Conservation (phyloP, 2,888 invertebrate genomes). For the Meteorus cinctellus region DNA sequence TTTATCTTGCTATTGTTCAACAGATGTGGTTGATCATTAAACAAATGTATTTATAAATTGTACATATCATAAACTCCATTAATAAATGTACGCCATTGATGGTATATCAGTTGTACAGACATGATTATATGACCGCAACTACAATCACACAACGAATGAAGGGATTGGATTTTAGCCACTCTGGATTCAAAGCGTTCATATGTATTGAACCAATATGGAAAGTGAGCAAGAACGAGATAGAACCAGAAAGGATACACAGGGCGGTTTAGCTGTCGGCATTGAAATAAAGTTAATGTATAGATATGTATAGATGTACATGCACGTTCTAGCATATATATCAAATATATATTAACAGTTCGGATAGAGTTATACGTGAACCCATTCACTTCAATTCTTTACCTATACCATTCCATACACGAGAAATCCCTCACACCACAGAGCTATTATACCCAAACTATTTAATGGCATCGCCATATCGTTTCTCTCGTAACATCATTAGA, state of each 20-base stretch:
- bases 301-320: neutral
- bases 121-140: neutral
- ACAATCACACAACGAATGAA: neutral
- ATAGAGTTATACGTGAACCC: conserved; percentile 14
- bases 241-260: neutral
- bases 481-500: conserved; percentile 21
- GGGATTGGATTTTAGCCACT: neutral
- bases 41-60: neutral
- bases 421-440: neutral
- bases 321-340: neutral
- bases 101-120: neutral
- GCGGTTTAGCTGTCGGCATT: neutral
- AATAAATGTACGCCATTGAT: neutral
- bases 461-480: conserved; percentile 15
- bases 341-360: neutral
- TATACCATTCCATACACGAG: neutral
- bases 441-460: conserved; percentile 5
- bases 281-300: neutral
- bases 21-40: neutral
- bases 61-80: neutral
- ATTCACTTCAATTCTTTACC: neutral
- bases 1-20: no score
- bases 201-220: neutral
- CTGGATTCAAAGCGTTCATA: neutral
- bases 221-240: neutral